These are phyloP conservation scores for Clarias gariepinus DNA, from an alignment of 2,113 vertebrate genomes.

Conservation along the genomic window DNA sequence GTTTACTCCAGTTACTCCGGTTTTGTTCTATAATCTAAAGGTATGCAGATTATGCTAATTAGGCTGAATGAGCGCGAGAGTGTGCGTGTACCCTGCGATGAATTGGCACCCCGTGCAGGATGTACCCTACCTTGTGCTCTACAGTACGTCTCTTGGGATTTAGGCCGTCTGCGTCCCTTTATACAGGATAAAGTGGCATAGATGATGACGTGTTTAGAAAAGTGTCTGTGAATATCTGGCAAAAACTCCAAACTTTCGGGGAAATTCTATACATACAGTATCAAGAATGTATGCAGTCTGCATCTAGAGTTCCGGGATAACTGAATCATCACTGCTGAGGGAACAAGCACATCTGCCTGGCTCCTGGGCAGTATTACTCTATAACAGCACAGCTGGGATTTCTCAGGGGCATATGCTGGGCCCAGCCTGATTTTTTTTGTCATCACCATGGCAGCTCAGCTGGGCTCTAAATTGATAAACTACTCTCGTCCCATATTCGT, in stretches of 20 bases:
- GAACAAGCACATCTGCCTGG: constrained; percentile 31
- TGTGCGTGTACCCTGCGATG: too few species aligned
- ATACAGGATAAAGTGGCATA: not conserved
- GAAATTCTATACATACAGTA: not conserved
- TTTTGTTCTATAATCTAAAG: too few species aligned
- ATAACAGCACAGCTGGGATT: constrained; percentile 43
- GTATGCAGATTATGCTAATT: too few species aligned
- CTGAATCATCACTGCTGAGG: not conserved
- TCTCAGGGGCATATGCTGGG: constrained; percentile 34
- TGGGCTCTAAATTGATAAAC: constrained; percentile 38
- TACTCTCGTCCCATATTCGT: constrained; percentile 20
- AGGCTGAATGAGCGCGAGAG: too few species aligned
- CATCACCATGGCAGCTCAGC: constrained; percentile 45
- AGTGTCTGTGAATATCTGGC: too few species aligned
- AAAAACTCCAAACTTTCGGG: too few species aligned
- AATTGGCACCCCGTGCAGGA: too few species aligned
- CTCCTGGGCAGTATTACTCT: constrained; percentile 18
- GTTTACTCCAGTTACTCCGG: too few species aligned
- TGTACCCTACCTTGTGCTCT: too few species aligned
- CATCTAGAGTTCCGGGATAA: constrained; percentile 24
- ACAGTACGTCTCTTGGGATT: too few species aligned
- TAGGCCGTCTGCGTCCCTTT: too few species aligned
- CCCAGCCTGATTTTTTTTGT: constrained; percentile 25
- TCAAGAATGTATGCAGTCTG: not conserved
- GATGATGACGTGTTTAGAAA: too few species aligned